Base-by-base conservation (phyloP, 2,113 vertebrate genomes). In the Prunella himalayana region DNA sequence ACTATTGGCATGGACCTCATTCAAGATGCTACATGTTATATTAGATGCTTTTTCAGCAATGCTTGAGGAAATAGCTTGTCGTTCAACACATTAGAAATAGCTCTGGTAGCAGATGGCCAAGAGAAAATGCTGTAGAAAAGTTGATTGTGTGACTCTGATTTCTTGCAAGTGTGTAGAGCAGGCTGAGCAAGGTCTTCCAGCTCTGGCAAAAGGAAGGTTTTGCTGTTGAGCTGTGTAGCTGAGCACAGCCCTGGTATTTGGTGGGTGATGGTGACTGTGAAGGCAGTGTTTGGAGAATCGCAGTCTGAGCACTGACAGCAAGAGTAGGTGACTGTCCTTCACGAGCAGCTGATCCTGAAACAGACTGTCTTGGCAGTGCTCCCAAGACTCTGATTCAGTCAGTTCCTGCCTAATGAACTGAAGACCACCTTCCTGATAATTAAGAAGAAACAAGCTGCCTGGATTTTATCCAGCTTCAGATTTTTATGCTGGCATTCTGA, bases 1-100 rank as follows among this genome's bases (percentile, higher is more conserved):
- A 49, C 13, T 73, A 2, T 44, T 89, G 72, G 69, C 86, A 82
- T 24, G 35, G 87, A 41, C 53, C 78, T 56, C 24, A 39, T 70
- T 82, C 73, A 91, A 75, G 82, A 92, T 79, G 87, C 39, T 89
- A 11, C 33, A 24, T 66, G 33, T 71, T 96, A 44, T 81, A 89
- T 92, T 89, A 71, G 51, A 81, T 56, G 25, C 19, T 92, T 91
- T 92, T 56, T 89, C 80, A 75, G 84, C 92, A 86, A 47, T 91
- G 87, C 77, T 84, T 59, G 60, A 86, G 83, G 71, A 95, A 88
- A 45, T 92, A 41, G 54, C 77, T 78, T 92, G 64, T 86, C 57
- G 53, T 82, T 82, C 72, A 73, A 31, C 75, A 90, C 35, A 45
- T 86, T 79, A 69, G 82, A 91, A 85, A 93, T 93, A 94, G 75